Base-by-base conservation (phyloP, 2,888 invertebrate genomes). In the Lumbricus terrestris region DNA sequence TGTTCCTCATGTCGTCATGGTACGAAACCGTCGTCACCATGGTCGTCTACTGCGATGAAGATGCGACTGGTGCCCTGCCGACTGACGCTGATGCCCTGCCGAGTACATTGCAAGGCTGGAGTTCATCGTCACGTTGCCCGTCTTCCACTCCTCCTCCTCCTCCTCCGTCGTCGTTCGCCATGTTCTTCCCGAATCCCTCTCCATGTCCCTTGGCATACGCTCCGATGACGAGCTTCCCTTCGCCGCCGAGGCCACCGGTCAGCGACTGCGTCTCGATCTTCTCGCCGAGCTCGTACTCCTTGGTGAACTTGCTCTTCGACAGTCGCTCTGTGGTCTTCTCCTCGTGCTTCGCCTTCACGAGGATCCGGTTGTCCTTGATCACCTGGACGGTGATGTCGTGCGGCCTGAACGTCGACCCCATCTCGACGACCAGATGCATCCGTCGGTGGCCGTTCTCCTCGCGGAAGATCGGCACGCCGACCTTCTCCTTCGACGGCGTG, bases 271-370 rank as follows among this genome's bases (percentile, higher is more conserved):
- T 89, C 88, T 93, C 93, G 88, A 93, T 93, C 89, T 91, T 92
- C 89, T 93, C 93, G 13, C 90, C 88, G 2, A 93, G 89, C 88
- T 93, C 93, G 89, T 91, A 93, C 85, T 93, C 92, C 88, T 91
- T 92, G 88, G 38, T 90, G 85, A 90, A 93, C 90, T 93, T 93
- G 90, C 90, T 91, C 90, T 93, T 93, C 23, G 91, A 91, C 85
- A 92, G 85, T 4, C 92, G 89, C 38, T 93, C 92, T 2, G 92
- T 90, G 29, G 92, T 92, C 88, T 92, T 90, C 89, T 92, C 92
- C 89, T 93, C 93, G 91, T 93, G 91, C 89, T 93, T 93, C 35
- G 92, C 93, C 90, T 91, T 92, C n/a, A 92, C 91, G 90, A 91
- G 91, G 35, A 93, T 92, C 35, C 91, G 88, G 90, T 93, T 92